Base-by-base conservation (phyloP, 2,888 invertebrate species). In the Protonemura montana region DNA sequence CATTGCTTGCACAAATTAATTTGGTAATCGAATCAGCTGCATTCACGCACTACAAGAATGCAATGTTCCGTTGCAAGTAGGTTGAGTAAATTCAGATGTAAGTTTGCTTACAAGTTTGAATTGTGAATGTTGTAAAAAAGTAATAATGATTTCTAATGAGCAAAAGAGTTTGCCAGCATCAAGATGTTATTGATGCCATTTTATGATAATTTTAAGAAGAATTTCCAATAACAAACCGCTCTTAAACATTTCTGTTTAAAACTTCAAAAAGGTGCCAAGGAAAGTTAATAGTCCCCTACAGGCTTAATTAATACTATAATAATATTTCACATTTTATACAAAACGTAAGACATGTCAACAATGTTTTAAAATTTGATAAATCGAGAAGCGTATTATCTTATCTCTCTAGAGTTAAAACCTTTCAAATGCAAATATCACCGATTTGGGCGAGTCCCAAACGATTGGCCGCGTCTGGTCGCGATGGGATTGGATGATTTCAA, bases 401-500 rank as follows among this genome's bases (percentile, higher is more conserved):
- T 59, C 59, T 59, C 59, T 59, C 59, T 59, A 59, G 13, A 59
- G 21, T 59, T 59, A 59, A 59, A 59, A 59, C 59, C 21, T 21
- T 59, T 59, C 13, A 59, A 59, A 59, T 59, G 59, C 59, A 59
- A 59, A 59, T 59, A 59, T 59, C 59, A 59, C 59, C 59, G 59
- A 59, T 59, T 59, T 59, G 59, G 16, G 59, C 59, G 59, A 59
- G 13, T 21, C 59, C 7, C 59, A 59, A 59, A 3, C 21, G 7
- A 59, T 21, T 59, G 59, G 21, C 59, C 59, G 13, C 59, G 21
- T 10, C 59, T 59, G 59, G 59, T 59, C 59, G 21, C 21, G 59
- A 59, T 59, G 59, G 59, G 59, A 13, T 59, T 59, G 59, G 59
- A 59, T 59, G 59, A 59, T 59, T 59, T 59, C 59, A 59, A 59